Base-by-base conservation (phyloP, 2,797 vertebrate species). In the Karalla daura region DNA sequence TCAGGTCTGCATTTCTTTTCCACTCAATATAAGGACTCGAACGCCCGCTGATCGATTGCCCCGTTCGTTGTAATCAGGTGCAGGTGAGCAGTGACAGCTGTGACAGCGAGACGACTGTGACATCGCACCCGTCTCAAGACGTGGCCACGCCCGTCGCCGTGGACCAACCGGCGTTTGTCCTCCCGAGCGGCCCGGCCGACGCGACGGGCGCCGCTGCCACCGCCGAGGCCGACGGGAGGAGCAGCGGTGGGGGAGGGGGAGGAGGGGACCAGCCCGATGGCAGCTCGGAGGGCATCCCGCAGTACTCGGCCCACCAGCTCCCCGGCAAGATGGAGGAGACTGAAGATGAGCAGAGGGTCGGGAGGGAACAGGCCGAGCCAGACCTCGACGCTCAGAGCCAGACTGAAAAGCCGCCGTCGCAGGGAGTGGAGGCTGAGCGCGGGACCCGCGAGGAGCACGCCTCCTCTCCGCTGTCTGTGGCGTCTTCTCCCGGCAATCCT, bases 21-120 rank as follows among this genome's bases (percentile, higher is more conserved):
- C n/a, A 15, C 8, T 37, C 27, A 9, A 36, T 41, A 2, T 37
- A 12, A 7, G 18, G 10, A 10, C 24, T 0, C 11, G 14, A 50
- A 7, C 49, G 5, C 11, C 13, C 21, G 17, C 32, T 62, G n/a
- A 69, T 56, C 3, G 5, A 43, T 45, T 63, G 13, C 10, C 9
- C n/a, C 2, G 35, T 44, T 63, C 0, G 33, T 66, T 56, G 4
- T 68, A 5, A 18, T 58, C 66, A 98, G 97, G 93, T 96, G 70
- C 97, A 98, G 45, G 96, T 96, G 32, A 98, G 98, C 27, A 95
- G 95, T 43, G 98, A 99, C 84, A 98, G 97, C 74, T 98, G 96
- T 85, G 97, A 99, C 90, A 99, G 98, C 12, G 97, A 98, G 88
- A 98, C 93, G 18, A 99, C 97, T 0, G 95, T 99, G 70, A 99